Base-by-base conservation (phyloP, 2,113 vertebrate genomes). In the Gallinago paraguaiae region DNA sequence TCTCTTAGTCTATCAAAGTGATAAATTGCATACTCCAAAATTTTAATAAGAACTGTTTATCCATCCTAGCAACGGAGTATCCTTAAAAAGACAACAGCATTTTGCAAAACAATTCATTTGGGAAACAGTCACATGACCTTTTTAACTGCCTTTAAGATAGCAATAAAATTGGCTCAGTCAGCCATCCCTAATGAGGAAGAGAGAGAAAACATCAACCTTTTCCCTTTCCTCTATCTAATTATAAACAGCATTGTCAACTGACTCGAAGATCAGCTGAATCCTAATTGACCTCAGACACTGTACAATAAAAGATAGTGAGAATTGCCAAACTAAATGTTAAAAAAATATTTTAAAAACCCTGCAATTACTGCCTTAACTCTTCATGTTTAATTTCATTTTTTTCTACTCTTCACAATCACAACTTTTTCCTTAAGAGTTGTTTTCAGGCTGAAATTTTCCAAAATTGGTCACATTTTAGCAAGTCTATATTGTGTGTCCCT, bases 91-190 rank as follows among this genome's bases (percentile, higher is more conserved):
- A 86, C 59, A 85, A 83, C 19, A 53, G 27, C 46, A 81, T 95
- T 97, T 96, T 94, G 53, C 72, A 91, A 95, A 96, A 86, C 61
- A 94, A 95, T 94, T 96, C 43, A 91, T 95, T 95, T 94, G 76
- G 54, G 86, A 96, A 96, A 95, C 43, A 86, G 90, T 86, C 95
- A 95, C 92, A 88, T 92, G 95, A 93, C 93, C 96, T 94, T 90
- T 95, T 77, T 33, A 94, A 93, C 82, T 96, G 95, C 77, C 95
- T 97, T 97, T 95, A 97, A 97, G 94, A 93, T 92, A 96, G 95
- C 95, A 95, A 95, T 88, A 90, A 97, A 95, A 96, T 56, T 94
- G 95, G 61, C 86, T 61, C 48, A 71, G 54, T 67, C 82, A 95
- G 75, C 53, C 71, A 95, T 86, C 67, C 80, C 74, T 97, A 96